Evolutionary conservation across 2,797 vertebrate species (phyloP).

Genomic region (Leptatherina wallacei): DNA sequence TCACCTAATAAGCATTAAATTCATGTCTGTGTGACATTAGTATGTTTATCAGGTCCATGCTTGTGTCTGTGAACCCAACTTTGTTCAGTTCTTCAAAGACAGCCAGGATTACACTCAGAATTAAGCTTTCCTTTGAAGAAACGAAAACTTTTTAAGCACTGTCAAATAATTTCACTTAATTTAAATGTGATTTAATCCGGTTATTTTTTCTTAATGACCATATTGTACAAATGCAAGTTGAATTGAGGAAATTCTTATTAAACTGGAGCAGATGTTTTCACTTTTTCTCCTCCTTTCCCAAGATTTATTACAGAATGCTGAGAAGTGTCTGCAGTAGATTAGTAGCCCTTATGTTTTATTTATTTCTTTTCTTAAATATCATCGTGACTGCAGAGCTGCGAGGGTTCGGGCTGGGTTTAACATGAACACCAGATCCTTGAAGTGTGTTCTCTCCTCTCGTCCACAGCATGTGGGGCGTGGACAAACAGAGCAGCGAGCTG

Average conservation of each 20-base stretch:
- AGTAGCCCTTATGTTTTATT: not conserved
- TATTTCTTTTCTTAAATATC: not conserved
- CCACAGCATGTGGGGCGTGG: conserved; percentile 89
- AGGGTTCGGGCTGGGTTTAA: conserved; percentile 29
- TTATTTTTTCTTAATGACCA: not conserved
- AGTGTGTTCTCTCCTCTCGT: conserved; percentile 83
- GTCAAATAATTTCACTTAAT: not conserved
- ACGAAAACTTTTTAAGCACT: conserved; percentile 1
- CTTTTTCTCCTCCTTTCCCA: not conserved
- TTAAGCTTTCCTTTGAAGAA: not conserved
- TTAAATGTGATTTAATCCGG: not conserved
- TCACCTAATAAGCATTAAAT: not conserved
- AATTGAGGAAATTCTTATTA: not conserved
- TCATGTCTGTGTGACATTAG: not conserved
- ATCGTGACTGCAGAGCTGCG: not conserved
- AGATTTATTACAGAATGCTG: not conserved
- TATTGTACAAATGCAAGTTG: not conserved
- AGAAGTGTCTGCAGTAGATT: conserved; percentile 7
- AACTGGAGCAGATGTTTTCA: conserved; percentile 11
- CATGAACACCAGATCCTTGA: conserved; percentile 70
- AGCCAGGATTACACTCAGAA: not conserved
- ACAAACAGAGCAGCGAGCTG: conserved; percentile 88
- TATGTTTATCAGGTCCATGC: not conserved
- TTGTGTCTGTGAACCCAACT: conserved; percentile 1
- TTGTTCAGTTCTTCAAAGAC: not conserved